Conservation (phyloP, 1,140 invertebrate species). For the Drosophila funebris region DNA sequence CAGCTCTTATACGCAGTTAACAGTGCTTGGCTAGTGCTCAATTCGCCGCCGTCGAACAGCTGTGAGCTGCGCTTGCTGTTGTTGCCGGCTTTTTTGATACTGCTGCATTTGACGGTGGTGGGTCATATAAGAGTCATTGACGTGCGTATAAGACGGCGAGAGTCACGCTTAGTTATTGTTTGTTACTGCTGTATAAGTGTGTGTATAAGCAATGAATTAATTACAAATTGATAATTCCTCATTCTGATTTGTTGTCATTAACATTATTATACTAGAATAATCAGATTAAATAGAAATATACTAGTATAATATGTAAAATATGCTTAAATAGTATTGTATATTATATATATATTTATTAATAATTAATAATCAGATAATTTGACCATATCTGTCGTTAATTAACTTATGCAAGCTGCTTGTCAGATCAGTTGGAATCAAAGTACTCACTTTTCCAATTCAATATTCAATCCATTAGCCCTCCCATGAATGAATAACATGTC, state of each 20-base stretch:
- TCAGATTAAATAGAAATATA: too few species aligned
- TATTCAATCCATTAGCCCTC: conserved; percentile 12
- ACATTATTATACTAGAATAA: too few species aligned
- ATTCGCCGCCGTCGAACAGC: conserved; percentile 40
- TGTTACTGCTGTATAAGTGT: conserved; percentile 25
- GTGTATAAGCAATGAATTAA: conserved; percentile 6
- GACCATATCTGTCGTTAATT: too few species aligned
- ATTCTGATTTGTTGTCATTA: too few species aligned
- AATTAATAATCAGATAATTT: too few species aligned
- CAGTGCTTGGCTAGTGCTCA: conserved; percentile 2
- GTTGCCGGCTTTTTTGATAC: conserved; percentile 40
- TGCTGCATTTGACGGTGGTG: conserved; percentile 10
- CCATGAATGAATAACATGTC: background rate
- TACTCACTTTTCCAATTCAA: background rate
- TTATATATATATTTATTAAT: too few species aligned
- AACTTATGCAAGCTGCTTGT: too few species aligned
- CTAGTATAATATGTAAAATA: too few species aligned
- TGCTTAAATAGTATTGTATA: too few species aligned
- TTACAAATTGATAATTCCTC: background rate
- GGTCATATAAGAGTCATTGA: conserved; percentile 32
- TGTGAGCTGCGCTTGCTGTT: conserved; percentile 53
- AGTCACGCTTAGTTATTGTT: background rate
- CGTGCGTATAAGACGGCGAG: conserved; percentile 47
- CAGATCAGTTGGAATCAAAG: background rate
- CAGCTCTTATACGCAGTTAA: conserved; percentile 17